Conservation (phyloP, 1,140 invertebrate species). For the Drosophila quadrilineata region DNA sequence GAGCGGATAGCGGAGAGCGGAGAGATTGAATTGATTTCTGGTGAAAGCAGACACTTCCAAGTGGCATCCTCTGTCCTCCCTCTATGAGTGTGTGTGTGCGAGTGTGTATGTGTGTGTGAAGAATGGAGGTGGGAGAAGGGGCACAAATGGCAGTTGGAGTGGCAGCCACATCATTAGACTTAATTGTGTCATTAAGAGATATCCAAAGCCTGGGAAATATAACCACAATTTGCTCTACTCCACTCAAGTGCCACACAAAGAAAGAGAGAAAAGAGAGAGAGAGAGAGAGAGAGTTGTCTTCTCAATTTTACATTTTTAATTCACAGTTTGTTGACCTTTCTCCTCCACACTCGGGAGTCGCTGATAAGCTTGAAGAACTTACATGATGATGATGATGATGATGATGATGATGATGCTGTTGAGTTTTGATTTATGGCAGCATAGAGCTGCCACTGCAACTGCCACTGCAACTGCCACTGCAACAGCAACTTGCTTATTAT, state of each 20-base stretch:
- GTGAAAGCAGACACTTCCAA: conserved; percentile 59
- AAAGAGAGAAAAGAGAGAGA: no score
- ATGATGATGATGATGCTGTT: not conserved
- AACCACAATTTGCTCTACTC: conserved; percentile 32
- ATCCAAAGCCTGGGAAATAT: conserved; percentile 28
- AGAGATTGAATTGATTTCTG: conserved; percentile 70
- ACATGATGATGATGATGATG: not conserved
- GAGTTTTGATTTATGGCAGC: conserved; percentile 1
- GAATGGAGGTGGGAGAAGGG: not conserved
- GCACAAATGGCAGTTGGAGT: conserved; percentile 31
- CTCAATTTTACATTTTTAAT: conserved; percentile 9
- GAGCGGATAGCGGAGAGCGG: no score
- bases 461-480: no score
- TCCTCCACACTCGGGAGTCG: no score
- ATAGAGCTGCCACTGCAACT: not conserved
- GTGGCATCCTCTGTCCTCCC: no score
- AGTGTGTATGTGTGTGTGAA: no score
- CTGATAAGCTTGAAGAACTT: not conserved
- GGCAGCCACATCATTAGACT: conserved; percentile 64
- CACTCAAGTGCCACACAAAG: conserved; percentile 53
- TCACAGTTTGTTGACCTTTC: conserved; percentile 30
- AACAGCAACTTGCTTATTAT: conserved; percentile 14
- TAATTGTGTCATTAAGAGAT: conserved; percentile 69
- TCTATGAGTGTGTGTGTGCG: no score
- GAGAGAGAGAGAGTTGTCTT: no score